Conservation (phyloP, 2,888 invertebrate genomes). For the Pherbina coryleti region DNA sequence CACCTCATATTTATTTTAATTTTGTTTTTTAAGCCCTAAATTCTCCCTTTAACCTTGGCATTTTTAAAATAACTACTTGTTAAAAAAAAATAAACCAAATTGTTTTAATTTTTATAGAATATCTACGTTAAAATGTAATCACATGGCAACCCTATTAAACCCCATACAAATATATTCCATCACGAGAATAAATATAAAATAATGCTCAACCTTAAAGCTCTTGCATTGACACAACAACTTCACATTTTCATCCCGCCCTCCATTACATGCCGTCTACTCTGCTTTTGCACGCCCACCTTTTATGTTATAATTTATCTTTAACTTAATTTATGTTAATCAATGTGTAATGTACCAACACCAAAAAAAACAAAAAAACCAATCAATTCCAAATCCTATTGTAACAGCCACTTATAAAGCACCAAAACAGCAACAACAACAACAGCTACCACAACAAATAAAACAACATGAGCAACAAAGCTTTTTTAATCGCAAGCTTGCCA, state of each 20-base stretch:
- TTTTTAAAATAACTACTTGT: background rate
- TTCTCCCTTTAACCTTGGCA: background rate
- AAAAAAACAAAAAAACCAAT: background rate
- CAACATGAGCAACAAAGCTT: background rate
- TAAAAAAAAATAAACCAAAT: background rate
- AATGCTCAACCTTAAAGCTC: background rate
- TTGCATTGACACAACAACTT: conserved; percentile 11
- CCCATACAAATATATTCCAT: too few relatives aligned
- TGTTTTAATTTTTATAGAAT: too few relatives aligned
- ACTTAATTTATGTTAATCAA: background rate
- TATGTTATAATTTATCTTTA: background rate
- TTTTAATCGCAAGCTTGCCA: conserved; percentile 38
- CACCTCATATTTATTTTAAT: background rate
- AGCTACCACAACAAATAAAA: conserved; percentile 25
- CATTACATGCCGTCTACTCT: background rate
- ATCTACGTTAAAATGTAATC: too few relatives aligned
- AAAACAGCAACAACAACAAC: conserved; percentile 32
- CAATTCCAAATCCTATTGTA: background rate
- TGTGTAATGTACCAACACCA: background rate
- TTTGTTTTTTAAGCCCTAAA: background rate
- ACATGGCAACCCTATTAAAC: too few relatives aligned
- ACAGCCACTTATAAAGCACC: background rate
- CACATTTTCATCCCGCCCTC: background rate
- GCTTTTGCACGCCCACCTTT: background rate
- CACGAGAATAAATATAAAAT: too few relatives aligned